Conservation (phyloP, 2,113 vertebrate genomes). For the Nothobranchius kuhntae region DNA sequence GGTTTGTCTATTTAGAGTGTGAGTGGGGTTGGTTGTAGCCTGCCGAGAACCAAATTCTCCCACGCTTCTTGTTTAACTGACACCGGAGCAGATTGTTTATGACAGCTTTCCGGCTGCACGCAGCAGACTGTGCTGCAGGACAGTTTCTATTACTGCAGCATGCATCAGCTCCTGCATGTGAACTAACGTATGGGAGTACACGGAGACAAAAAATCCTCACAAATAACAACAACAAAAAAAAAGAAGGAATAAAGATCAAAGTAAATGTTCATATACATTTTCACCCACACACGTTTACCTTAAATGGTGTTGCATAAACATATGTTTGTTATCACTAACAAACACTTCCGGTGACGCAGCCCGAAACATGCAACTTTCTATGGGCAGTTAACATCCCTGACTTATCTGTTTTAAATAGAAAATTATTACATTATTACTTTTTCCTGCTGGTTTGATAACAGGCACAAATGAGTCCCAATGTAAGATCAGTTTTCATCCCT, state of each 20-base stretch:
- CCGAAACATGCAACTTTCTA: slow-evolving; percentile 21
- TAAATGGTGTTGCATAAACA: slow-evolving; percentile 30
- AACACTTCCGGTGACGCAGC: slow-evolving; percentile 37
- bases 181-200: slow-evolving; percentile 11
- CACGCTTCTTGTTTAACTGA: slow-evolving; percentile 74
- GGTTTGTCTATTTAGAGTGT: slow-evolving; percentile 68
- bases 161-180: slow-evolving; percentile 31
- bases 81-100: slow-evolving; percentile 77
- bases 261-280: slow-evolving; percentile 41
- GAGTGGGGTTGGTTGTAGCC: slow-evolving; percentile 58
- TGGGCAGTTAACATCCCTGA: slow-evolving; percentile 11
- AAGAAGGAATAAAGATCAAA: slow-evolving; percentile 56
- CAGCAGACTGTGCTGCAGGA: slow-evolving; percentile 70
- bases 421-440: no score
- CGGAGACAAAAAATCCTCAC: not conserved
- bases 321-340: slow-evolving; percentile 47
- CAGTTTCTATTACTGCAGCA: slow-evolving; percentile 63
- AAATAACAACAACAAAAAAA: slow-evolving; percentile 31
- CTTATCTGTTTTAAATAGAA: slow-evolving; percentile 21
- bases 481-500: no score
- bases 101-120: slow-evolving; percentile 73
- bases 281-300: slow-evolving; percentile 50
- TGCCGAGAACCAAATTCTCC: slow-evolving; percentile 62
- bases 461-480: no score
- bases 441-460: no score